Evolutionary conservation across 2,888 invertebrate genomes (phyloP).

Genomic region (Rotaria socialis): DNA sequence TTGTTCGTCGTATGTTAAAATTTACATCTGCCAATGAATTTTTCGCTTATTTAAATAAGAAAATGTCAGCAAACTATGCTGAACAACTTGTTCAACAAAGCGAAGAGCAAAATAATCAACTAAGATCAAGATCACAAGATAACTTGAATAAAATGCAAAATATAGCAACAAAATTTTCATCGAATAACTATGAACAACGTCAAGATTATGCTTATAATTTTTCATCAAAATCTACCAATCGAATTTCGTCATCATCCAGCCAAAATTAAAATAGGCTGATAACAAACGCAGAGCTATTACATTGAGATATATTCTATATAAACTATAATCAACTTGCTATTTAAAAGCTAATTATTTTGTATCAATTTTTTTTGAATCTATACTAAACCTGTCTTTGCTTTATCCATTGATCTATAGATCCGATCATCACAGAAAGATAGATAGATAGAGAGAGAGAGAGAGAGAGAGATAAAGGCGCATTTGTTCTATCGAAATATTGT

Average conservation of each 20-base stretch:
- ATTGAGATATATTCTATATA: not conserved
- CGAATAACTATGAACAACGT: not conserved
- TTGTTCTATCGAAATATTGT: not conserved
- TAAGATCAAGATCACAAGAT: not conserved
- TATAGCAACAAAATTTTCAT: not conserved
- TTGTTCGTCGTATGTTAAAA: conserved; percentile 42
- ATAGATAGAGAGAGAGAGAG: not conserved
- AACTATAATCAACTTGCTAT: too few species aligned
- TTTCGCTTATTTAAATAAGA: conserved; percentile 39
- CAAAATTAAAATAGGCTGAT: not conserved
- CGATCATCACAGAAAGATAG: not conserved
- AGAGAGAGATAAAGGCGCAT: not conserved
- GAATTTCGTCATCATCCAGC: not conserved
- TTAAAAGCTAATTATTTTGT: too few species aligned
- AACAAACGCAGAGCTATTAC: not conserved
- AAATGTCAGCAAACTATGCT: conserved; percentile 12
- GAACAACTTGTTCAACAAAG: conserved; percentile 19
- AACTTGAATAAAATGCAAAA: not conserved
- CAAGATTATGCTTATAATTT: not conserved
- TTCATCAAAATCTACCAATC: not conserved
- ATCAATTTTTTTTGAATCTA: not conserved
- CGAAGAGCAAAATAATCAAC: not conserved
- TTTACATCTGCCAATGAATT: conserved; percentile 37
- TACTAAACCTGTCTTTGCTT: not conserved
- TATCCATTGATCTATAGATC: too few species aligned